Conservation (phyloP, 2,888 invertebrate genomes). For the Drosophila borborema region DNA sequence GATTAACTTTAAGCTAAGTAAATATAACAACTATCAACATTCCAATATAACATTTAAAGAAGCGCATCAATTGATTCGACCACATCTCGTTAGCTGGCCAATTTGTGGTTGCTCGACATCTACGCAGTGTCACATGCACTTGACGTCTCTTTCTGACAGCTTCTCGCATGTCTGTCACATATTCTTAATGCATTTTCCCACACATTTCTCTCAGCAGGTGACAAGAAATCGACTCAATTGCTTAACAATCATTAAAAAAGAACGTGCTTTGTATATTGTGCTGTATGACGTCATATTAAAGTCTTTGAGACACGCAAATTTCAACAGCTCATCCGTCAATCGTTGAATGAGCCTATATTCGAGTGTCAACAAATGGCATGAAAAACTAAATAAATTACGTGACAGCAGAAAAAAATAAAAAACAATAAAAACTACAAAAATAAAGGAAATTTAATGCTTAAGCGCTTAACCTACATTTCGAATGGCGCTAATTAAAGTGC, state of each 20-base stretch:
- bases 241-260: conserved; percentile 13
- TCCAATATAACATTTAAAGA: not conserved
- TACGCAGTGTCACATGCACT: conserved; percentile 22
- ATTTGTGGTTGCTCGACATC: conserved; percentile 24
- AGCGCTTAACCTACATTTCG: conserved; percentile 61
- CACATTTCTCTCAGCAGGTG: conserved; percentile 27
- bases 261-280: not conserved
- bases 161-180: conserved; percentile 42
- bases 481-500: conserved; percentile 45
- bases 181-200: conserved; percentile 43
- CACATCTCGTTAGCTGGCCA: conserved; percentile 13
- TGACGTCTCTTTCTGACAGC: conserved; percentile 60
- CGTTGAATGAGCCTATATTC: conserved; percentile 34
- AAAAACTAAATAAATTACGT: conserved; percentile 36
- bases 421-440: not conserved
- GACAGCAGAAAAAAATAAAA: not conserved
- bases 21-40: not conserved
- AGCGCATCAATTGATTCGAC: conserved; percentile 30
- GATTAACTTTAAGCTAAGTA: not conserved
- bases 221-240: conserved; percentile 22
- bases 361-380: conserved; percentile 43
- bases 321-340: conserved; percentile 29
- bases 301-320: conserved; percentile 7
- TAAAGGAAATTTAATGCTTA: conserved; percentile 17
- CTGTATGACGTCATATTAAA: not conserved